Percentiles rank a stretch among this genome's conserved stretches.
Conservation (phyloP, 2,888 invertebrate genomes). For the Volucella bombylans region DNA sequence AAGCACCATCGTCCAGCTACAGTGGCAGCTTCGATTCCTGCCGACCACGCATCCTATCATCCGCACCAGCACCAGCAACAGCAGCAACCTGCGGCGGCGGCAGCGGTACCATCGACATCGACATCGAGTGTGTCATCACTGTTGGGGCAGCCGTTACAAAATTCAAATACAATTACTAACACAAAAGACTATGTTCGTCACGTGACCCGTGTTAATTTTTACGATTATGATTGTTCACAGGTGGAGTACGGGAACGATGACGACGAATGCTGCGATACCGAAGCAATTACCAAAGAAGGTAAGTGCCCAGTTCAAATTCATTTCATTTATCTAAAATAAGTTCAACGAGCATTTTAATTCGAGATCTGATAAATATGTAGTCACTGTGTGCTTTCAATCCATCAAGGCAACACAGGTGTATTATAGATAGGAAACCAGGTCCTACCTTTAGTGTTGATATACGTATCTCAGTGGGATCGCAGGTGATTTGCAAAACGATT, state of each 20-base stretch:
- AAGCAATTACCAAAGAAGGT: constrained; percentile 95
- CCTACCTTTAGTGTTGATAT: neutral
- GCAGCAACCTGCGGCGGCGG: constrained; percentile 22
- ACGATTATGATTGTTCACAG: constrained; percentile 83
- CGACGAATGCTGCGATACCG: constrained; percentile 89
- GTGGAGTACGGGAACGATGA: constrained; percentile 83
- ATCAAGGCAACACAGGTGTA: too few relatives aligned
- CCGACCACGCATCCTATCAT: constrained; percentile 17
- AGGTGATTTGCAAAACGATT: constrained; percentile 55
- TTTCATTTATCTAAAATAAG: constrained; percentile 45
- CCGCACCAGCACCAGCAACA: constrained; percentile 32
- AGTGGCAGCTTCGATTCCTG: constrained; percentile 51
- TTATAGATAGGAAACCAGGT: too few relatives aligned
- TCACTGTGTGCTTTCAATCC: constrained; percentile 8
- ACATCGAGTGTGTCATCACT: constrained; percentile 50
- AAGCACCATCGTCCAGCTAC: constrained; percentile 61
- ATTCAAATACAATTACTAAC: constrained; percentile 76
- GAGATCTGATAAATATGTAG: neutral
- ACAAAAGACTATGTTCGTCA: constrained; percentile 82
- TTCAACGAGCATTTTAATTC: constrained; percentile 15
- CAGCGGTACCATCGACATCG: constrained; percentile 47
- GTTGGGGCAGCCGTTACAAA: constrained; percentile 68
- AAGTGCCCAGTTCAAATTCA: constrained; percentile 78
- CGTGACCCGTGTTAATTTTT: constrained; percentile 83
- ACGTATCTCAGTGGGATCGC: constrained; percentile 34